Evolutionary conservation across 1,140 invertebrate species (phyloP).

Genomic region (Pinna nobilis): DNA sequence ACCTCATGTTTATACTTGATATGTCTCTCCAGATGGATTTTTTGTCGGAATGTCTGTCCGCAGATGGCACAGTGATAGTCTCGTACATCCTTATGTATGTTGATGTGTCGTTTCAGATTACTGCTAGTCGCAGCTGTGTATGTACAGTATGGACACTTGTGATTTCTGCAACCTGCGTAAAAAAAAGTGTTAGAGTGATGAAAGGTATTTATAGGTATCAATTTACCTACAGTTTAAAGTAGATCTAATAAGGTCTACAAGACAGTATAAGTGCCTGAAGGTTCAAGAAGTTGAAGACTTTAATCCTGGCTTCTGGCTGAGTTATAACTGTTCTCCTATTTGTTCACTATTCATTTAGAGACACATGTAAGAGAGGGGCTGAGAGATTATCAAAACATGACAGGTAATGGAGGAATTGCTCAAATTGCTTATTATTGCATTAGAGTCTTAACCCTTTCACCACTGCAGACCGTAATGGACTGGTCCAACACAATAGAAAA

Average conservation of each 20-base stretch:
- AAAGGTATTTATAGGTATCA: neutral
- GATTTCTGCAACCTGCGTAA: conserved; percentile 1
- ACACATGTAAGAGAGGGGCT: too few species aligned
- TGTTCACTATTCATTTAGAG: too few species aligned
- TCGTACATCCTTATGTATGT: conserved; percentile 66
- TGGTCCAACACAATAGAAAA: too few species aligned
- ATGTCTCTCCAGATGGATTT: conserved; percentile 72
- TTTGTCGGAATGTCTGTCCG: conserved; percentile 67
- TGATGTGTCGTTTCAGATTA: conserved; percentile 71
- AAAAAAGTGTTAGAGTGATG: neutral
- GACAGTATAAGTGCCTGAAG: neutral
- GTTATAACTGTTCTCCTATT: too few species aligned
- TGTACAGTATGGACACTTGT: conserved; percentile 62
- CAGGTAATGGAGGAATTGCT: neutral
- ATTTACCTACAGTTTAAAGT: neutral
- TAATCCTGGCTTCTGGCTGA: too few species aligned
- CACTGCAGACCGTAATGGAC: too few species aligned
- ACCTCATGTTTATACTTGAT: conserved; percentile 73
- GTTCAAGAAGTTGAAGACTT: too few species aligned
- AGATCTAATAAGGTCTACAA: neutral
- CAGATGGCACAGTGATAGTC: conserved; percentile 64
- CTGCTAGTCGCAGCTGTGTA: conserved; percentile 69
- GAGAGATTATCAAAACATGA: neutral
- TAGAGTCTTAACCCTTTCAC: too few species aligned
- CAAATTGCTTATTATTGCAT: neutral